Evolutionary conservation across 2,797 vertebrate genomes (phyloP), one percentile per base, ranked within the genome.

Genomic region (Acrossocheilus wenchowensis): DNA sequence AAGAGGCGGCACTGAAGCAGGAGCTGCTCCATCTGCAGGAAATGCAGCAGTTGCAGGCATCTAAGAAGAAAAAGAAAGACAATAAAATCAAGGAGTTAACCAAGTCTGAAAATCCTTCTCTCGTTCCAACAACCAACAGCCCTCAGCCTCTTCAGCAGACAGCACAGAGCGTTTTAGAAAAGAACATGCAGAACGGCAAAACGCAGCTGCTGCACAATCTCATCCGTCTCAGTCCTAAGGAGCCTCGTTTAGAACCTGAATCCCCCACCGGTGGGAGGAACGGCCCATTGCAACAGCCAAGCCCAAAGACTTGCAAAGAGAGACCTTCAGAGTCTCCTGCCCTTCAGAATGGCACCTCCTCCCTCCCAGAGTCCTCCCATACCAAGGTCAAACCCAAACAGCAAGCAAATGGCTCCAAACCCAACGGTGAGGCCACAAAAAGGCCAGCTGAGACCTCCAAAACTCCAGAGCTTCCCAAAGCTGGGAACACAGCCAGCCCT

Each of bases 11-110:
- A 6, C 95, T 99, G 82, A 96, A 98, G 89, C 96, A 96, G 81
- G 97, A 98, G 81, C 91, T 98, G 4, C 96, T 96, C 1, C 94
- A 97, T 43, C 96, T 99, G 88, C 97, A 98, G 87, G 97, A 98
- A 91, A 95, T 97, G 60, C 97, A 97, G 91, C 97, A 97, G 36
- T 94, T 97, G 81, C 94, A 96, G 0, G 94, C 96, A 0, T 94
- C 96, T 64, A 99, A 98, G 92, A 99, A 99, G 95, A 99, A 99
- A 96, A 98, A 96, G 95, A 98, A 96, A 92, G 98, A 99, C 57
- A 94, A 97, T 64, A 95, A 96, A 89, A 92, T 94, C 1, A 95
- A 94, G 91, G 96, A 96, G 89, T 39, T 39, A 14, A 43, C 81
- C 60, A 95, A 94, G 87, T 77, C 90, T 30, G 95, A 88, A 74